Base-by-base conservation (phyloP, 1,140 invertebrate genomes). In the Atta cephalotes region DNA sequence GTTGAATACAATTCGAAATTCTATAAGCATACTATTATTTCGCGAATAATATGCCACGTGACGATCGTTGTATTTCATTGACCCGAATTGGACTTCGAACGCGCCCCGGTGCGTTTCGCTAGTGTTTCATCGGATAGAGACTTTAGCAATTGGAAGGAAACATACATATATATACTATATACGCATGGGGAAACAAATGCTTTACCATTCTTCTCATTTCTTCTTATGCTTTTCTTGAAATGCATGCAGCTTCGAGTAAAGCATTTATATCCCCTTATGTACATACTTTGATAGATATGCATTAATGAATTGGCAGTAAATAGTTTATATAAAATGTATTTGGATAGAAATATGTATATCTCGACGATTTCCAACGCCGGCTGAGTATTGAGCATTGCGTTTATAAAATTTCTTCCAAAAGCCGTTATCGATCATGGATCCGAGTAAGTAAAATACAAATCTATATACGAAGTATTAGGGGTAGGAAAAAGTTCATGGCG, bases 261-360 rank as follows among this genome's bases (percentile, higher is more conserved):
- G 39, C 39, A 45, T 45, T 45, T 45, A 0, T 45, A 10, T 45
- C 39, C 9, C 9, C 39, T 45, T 45, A 1, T 45, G 39, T 45
- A 45, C 39, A 45, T 90, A 90, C 80, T 25, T 88, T 53, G 81
- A 90, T 81, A 78, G 76, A 90, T 90, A 90, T 90, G 86, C 66
- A 87, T 72, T 86, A 71, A 81, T 81, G 79, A 86, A 89, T 60
- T 87, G 80, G 70, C 71, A 58, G 56, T 89, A 77, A 78, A 65
- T 89, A 51, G 60, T 51, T 58, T 88, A 87, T 60, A 58, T 81
- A 58, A 74, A 89, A 89, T 88, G 76, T 72, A 18, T 78, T 58
- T 28, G 51, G 39, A 74, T 81, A 62, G 39, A 72, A 51, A 62
- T 71, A 71, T 53, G 45, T 21, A 21, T 80, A 45, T 65, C 66